Evolutionary conservation across 1,140 invertebrate genomes (phyloP).

Genomic region (Macrosteles quadrilineatus): DNA sequence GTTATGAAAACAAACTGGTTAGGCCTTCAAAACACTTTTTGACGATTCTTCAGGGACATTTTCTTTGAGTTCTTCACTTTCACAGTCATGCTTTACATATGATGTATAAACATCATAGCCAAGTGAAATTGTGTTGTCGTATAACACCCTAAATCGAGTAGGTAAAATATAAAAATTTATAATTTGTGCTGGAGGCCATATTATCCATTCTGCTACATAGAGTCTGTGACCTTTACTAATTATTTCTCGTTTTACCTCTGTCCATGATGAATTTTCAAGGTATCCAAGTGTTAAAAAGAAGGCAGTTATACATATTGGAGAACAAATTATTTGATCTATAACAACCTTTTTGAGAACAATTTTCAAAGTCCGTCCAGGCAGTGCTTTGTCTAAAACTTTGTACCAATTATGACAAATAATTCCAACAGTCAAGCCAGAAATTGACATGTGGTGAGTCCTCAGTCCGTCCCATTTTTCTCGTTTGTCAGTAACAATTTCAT

Average conservation of each 20-base stretch:
- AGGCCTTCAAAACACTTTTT: too few relatives aligned
- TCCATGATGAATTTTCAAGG: constrained; percentile 64
- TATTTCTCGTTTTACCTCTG: constrained; percentile 71
- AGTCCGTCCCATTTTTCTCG: constrained; percentile 60
- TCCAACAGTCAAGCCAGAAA: constrained; percentile 76
- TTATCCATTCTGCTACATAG: constrained; percentile 78
- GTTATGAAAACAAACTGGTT: too few relatives aligned
- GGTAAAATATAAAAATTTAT: constrained; percentile 89
- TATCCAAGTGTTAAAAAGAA: constrained; percentile 80
- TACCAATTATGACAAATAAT: constrained; percentile 88
- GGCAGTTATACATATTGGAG: constrained; percentile 76
- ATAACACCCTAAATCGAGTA: constrained; percentile 80
- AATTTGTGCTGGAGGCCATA: constrained; percentile 81
- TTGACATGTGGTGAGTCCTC: constrained; percentile 76
- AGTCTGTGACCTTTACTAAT: constrained; percentile 74
- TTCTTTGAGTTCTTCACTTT: background rate
- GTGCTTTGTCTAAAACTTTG: constrained; percentile 64
- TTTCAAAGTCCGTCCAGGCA: constrained; percentile 67
- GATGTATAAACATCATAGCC: constrained; percentile 93
- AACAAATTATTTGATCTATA: constrained; percentile 85
- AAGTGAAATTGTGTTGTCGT: constrained; percentile 87
- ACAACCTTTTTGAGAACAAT: constrained; percentile 83
- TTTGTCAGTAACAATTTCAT: constrained; percentile 67
- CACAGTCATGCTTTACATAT: constrained; percentile 74
- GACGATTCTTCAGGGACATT: too few relatives aligned